Base-by-base conservation (phyloP, 1,140 invertebrate species). In the Neocloeon triangulifer region DNA sequence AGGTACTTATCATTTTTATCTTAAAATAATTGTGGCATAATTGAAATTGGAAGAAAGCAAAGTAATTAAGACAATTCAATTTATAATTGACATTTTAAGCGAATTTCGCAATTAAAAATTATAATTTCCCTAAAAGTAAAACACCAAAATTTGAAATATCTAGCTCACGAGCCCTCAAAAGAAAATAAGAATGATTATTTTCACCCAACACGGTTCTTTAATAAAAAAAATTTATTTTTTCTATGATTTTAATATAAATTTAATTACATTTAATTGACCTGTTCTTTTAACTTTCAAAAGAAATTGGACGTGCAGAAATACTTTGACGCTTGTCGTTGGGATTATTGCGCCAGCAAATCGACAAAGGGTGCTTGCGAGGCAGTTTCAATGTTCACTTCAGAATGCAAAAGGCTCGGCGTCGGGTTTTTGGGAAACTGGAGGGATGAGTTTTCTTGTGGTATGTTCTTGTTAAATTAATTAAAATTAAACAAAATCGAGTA, bases 321-420 rank as follows among this genome's bases (percentile, higher is more conserved):
- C 30, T 43, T 51, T 10, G 58, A 69, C 43, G 62, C 73, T 2
- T 86, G 81, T 43, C 56, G 64, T 36, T 71, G 66, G 53, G 79
- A 85, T 46, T 82, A 72, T 46, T 84, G 75, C 44, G 55, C 61
- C n/a, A 79, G 79, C 39, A 44, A 49, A 5, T 33, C 25, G 2
- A 33, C 41, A 18, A 27, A 39, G 6, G 85, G 80, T 43, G 69
- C 68, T 1, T 89, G 82, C 43, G 61, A 68, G 27, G 69, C 73
- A 2, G 62, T 84, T 30, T 62, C 70, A 3, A 72, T 80, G 32
- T 77, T 77, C 43, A 68, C 76, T 2, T 64, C 66, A 40, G 74
- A 79, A 38, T 88, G 81, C 44, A 51, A 57, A 7, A 58, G 68
- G 21, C 62, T 67, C 19, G 69, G 71, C 12, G 48, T 73, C 0